phyloP scores from a whole-genome alignment of 2,797 vertebrate genomes.

The Knipowitschia caucasica region DNA sequence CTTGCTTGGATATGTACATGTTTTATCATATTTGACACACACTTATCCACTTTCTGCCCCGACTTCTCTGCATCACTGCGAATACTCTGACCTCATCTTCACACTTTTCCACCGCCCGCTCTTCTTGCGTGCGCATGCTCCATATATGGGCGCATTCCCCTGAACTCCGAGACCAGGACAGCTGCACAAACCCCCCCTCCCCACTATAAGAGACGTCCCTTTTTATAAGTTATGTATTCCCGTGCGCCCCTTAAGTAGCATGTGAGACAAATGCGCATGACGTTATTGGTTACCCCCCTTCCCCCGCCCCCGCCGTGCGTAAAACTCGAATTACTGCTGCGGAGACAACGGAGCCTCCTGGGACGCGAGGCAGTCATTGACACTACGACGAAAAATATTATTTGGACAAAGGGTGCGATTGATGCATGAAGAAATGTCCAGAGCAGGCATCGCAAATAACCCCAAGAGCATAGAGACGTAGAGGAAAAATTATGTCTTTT shows the following conservation, averaged over 20 bases:
- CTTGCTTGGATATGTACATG: too few relatives aligned
- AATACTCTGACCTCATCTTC: too few relatives aligned
- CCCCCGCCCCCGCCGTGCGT: slow-evolving; percentile 31
- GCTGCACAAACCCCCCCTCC: slow-evolving; percentile 55
- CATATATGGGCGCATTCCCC: slow-evolving; percentile 52
- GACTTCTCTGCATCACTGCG: too few relatives aligned
- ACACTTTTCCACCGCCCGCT: too few relatives aligned
- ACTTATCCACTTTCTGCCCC: background rate
- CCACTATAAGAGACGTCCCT: slow-evolving; percentile 60
- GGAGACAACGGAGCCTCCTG: slow-evolving; percentile 12
- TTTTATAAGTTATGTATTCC: slow-evolving; percentile 71
- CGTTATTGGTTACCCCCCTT: slow-evolving; percentile 20
- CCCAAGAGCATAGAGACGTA: too few relatives aligned
- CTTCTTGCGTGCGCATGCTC: slow-evolving; percentile 32
- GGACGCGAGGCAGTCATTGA: slow-evolving; percentile 25
- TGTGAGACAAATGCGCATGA: slow-evolving; percentile 54
- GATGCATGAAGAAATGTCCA: too few relatives aligned
- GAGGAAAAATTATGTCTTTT: too few relatives aligned
- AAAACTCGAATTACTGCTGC: slow-evolving; percentile 28
- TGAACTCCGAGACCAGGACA: slow-evolving; percentile 48
- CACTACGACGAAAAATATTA: background rate
- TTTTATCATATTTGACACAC: too few relatives aligned
- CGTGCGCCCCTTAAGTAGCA: slow-evolving; percentile 58
- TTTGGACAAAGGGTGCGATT: too few relatives aligned
- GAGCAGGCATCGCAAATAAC: too few relatives aligned